Evolutionary conservation across 2,888 invertebrate species (phyloP), one percentile per base, ranked within the genome.

Genomic region (Caenorhabditis sulstoni): DNA sequence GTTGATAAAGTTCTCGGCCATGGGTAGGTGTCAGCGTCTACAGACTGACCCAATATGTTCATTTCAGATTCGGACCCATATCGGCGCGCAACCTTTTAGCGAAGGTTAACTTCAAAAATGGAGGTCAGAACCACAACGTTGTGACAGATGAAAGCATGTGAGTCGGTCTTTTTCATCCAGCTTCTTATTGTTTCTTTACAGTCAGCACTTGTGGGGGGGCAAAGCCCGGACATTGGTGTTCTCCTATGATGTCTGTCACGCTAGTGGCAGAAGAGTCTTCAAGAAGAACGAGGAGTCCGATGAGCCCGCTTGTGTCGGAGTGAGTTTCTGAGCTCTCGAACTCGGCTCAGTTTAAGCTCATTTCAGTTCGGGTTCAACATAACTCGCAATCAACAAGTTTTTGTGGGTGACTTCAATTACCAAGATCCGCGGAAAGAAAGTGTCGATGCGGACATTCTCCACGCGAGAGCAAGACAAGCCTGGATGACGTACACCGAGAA

Each of bases 351-450:
- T n/a, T n/a, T n/a, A 29, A 7, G 29, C 29, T 29, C 29, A 8
- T 75, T 76, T 18, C 73, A 84, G 84, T 74, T 85, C 35, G 68
- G 75, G 0, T 82, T 73, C 76, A 85, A 85, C 55, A 83, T 80
- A 0, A 75, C 67, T 4, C 23, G 11, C 5, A 49, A 73, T 4
- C 59, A 57, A 1, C 79, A 81, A 45, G 20, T 53, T 0, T 65
- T 85, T 37, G 65, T 83, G 44, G 85, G 85, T 0, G 85, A 85
- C 35, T 85, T 80, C 66, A 79, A 81, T 47, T 82, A 49, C 44
- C 85, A 85, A 37, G 12, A 39, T 7, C 74, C 83, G 4, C 50
- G 67, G 0, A 39, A 75, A 16, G 85, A 84, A 45, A 18, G 80
- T 75, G 85, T 82, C 4, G 55, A 70, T 12, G 62, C 35, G 1